Base-by-base conservation (phyloP, 2,797 vertebrate genomes). In the Sebastes reedi region DNA sequence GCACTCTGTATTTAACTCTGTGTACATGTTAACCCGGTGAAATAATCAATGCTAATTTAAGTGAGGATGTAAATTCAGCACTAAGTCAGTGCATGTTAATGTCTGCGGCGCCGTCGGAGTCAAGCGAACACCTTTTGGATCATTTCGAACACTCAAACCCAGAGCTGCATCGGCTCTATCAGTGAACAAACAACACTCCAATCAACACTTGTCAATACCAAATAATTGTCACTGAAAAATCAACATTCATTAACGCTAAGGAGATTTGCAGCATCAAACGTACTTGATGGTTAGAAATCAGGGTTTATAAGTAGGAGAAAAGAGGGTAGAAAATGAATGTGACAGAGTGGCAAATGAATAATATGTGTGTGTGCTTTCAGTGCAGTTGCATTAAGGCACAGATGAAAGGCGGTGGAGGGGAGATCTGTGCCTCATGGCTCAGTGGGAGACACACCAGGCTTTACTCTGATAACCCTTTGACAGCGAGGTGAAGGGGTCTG, bases 391-490 rank as follows among this genome's bases (percentile, higher is more conserved):
- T 88, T 76, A 70, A 78, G 67, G 82, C 10, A 1, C 59, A 89
- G 79, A 94, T 92, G 79, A 92, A 92, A 93, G 88, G 72, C 2
- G 2, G 69, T 11, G 74, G 34, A 75, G 78, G 39, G 79, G 67
- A 70, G 67, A 81, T 76, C 39, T 67, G 55, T 65, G 80, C 25
- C 75, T 89, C 58, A 79, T 76, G 80, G 70, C 89, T 84, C 87
- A 81, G 90, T 83, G 84, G 87, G 91, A 88, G 84, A 87, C 72
- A 69, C 90, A 82, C 59, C 32, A 62, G 81, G 88, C 77, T 92
- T 87, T 83, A 65, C 80, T 69, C 67, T 82, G 89, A 94, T 93
- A 92, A 91, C 88, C 73, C 76, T 67, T 77, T 80, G 72, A 88
- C 67, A 67, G 88, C 2, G 80, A 87, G 81, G 76, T 85, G 82